These are phyloP conservation scores for Epinephelus lanceolatus DNA, from an alignment of 2,113 vertebrate species.

Conservation along the genomic window DNA sequence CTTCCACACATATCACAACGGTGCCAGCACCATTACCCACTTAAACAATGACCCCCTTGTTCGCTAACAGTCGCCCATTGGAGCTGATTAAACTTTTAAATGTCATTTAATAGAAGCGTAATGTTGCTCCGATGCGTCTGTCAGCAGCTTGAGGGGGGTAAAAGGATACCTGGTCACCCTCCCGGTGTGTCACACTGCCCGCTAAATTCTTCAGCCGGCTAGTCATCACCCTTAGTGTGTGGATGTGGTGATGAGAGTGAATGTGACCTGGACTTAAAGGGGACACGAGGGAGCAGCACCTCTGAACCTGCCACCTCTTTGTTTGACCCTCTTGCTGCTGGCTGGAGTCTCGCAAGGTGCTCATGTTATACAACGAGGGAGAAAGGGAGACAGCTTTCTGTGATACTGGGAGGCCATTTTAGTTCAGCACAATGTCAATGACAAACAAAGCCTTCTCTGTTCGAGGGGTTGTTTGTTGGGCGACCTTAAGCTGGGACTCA, in stretches of 20 bases:
- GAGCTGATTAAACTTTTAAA: slow-evolving; percentile 90
- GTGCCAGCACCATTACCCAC: slow-evolving; percentile 65
- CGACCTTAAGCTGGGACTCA: slow-evolving; percentile 38
- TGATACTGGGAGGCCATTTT: slow-evolving; percentile 32
- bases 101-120: slow-evolving; percentile 85
- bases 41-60: slow-evolving; percentile 83
- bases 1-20: slow-evolving; percentile 18
- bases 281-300: slow-evolving; percentile 26
- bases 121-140: slow-evolving; percentile 72
- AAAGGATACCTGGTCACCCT: slow-evolving; percentile 83
- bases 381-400: slow-evolving; percentile 3
- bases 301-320: slow-evolving; percentile 45
- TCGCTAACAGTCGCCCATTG: slow-evolving; percentile 83
- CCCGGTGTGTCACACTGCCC: slow-evolving; percentile 56
- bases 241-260: slow-evolving; percentile 50
- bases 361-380: slow-evolving; percentile 26
- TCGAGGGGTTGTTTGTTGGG: slow-evolving; percentile 43
- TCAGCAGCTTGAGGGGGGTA: slow-evolving; percentile 77
- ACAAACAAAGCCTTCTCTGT: slow-evolving; percentile 63
- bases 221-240: slow-evolving; percentile 46
- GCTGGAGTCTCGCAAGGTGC: slow-evolving; percentile 36
- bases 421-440: slow-evolving; percentile 39
- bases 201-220: slow-evolving; percentile 40
- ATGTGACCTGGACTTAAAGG: slow-evolving; percentile 52
- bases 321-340: slow-evolving; percentile 7